Evolutionary conservation across 2,888 invertebrate genomes (phyloP).

Genomic region (Tuta absoluta): DNA sequence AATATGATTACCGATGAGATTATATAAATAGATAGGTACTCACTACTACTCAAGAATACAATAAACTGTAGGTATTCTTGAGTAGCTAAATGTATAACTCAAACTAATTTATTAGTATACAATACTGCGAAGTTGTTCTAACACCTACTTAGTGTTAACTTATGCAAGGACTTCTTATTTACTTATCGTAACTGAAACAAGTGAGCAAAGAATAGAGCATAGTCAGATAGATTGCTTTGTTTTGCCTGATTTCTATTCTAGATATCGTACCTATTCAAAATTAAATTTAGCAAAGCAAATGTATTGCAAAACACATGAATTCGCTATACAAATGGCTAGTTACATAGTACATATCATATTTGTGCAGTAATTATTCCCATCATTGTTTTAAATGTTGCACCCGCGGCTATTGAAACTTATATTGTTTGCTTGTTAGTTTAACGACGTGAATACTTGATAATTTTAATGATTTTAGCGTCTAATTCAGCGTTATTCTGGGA

Average conservation of each 20-base stretch:
- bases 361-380: slow-evolving; percentile 24
- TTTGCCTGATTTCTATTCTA: background rate
- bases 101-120: background rate
- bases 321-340: background rate
- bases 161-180: background rate
- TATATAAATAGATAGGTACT: too few species aligned
- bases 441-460: background rate
- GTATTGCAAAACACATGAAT: background rate
- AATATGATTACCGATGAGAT: too few species aligned
- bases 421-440: slow-evolving; percentile 24
- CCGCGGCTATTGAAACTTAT: slow-evolving; percentile 4
- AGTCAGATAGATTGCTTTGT: background rate
- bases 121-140: background rate
- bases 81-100: background rate
- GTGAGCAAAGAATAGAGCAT: background rate
- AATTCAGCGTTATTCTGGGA: slow-evolving; percentile 40
- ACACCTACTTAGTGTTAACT: slow-evolving; percentile 8
- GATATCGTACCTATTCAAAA: background rate
- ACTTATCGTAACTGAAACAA: background rate
- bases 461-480: slow-evolving; percentile 10
- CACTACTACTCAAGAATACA: background rate
- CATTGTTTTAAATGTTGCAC: slow-evolving; percentile 21
- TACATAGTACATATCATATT: slow-evolving; percentile 5
- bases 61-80: background rate
- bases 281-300: background rate